Percentiles rank a stretch among this genome's conserved stretches.
Conservation (phyloP, 2,888 invertebrate species). For the Eremobia ochroleuca region DNA sequence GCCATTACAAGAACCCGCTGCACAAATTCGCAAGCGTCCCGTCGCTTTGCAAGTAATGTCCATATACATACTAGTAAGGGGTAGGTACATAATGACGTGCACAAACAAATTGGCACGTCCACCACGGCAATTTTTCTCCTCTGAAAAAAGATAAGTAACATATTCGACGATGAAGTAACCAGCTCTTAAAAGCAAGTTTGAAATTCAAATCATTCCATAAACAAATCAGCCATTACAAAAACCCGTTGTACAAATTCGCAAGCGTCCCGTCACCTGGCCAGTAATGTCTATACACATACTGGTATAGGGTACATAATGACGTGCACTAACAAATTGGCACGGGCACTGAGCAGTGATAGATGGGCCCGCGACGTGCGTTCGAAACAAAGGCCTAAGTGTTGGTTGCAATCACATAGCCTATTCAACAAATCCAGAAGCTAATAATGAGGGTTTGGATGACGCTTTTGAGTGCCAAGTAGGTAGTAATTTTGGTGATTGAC, state of each 20-base stretch:
- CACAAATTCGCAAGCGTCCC: slow-evolving; percentile 23
- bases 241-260: slow-evolving; percentile 31
- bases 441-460: slow-evolving; percentile 65
- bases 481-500: slow-evolving; percentile 8
- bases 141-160: not conserved
- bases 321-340: slow-evolving; percentile 85
- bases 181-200: not conserved
- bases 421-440: slow-evolving; percentile 81
- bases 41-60: slow-evolving; percentile 44
- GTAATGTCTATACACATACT: slow-evolving; percentile 40
- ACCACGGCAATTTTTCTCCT: slow-evolving; percentile 8
- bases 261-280: slow-evolving; percentile 33
- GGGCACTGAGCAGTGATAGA: slow-evolving; percentile 84
- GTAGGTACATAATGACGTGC: slow-evolving; percentile 78
- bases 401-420: slow-evolving; percentile 87
- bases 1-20: slow-evolving; percentile 26
- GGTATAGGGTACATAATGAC: slow-evolving; percentile 77
- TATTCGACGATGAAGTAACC: too few relatives aligned
- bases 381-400: slow-evolving; percentile 88
- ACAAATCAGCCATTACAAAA: slow-evolving; percentile 29
- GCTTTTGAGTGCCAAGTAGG: slow-evolving; percentile 7
- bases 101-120: slow-evolving; percentile 85
- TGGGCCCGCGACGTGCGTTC: slow-evolving; percentile 81
- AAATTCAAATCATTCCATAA: slow-evolving; percentile 24
- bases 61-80: slow-evolving; percentile 59